Base-by-base conservation (phyloP, 1,140 invertebrate genomes). In the Sarcophaga bullata region DNA sequence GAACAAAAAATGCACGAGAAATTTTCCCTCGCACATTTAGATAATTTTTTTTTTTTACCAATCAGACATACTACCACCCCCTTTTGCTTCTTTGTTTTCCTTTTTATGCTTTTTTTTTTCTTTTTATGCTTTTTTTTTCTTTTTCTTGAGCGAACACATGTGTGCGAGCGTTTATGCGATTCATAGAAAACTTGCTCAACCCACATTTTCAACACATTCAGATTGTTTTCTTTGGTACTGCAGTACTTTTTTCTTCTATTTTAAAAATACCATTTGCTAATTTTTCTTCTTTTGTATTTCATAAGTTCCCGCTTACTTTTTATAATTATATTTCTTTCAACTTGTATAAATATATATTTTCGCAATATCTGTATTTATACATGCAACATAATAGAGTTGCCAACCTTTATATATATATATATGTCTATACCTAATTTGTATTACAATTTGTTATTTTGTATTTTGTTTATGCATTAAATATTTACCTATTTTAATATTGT, bases 401-500 rank as follows among this genome's bases (percentile, higher is more conserved):
- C 50, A 37, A 37, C 25, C 4, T 37, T 37, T 80, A 3, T 54
- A 7, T 80, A 80, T 37, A 0, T 48, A 76, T 76, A 37, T 46
- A 47, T 80, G 10, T 8, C 50, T 54, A 11, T 76, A 15, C 13
- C n/a, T 76, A 37, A 19, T 3, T 46, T 76, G 15, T 73, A 75
- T 76, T 68, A 9, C 13, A 10, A 17, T 5, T 47, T 73, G 15
- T 46, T 50, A n/a, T 17, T 52, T 80, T 50, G 50, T 80, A 52
- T 52, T 50, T 72, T 73, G 3, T 81, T 81, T 81, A 81, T 37
- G 25, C 25, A 37, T 37, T 37, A 37, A 37, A 37, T 37, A 37
- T 62, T 47, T 19, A 76, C 48, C 86, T 86, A 84, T 90, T 90
- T 85, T 86, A 82, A 37, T 37, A 37, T 2, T 37, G 25, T 37